Percentiles rank a stretch among this genome's conserved stretches.
phyloP scores from a whole-genome alignment of 2,888 invertebrate species.

The Kryphioiulus occultus region DNA sequence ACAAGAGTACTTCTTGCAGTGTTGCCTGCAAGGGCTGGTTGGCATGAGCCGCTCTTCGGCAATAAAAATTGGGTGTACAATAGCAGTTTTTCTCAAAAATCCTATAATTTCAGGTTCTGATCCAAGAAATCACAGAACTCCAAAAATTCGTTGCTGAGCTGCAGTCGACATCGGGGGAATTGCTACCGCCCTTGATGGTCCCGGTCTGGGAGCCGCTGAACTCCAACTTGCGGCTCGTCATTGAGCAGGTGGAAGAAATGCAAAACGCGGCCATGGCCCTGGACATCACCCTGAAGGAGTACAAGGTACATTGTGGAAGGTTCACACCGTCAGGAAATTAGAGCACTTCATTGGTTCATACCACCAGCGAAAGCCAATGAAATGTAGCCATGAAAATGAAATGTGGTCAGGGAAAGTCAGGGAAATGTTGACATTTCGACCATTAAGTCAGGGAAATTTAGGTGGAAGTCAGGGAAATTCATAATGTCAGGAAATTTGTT shows the following conservation, averaged over 20 bases:
- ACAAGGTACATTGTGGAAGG: too few species aligned
- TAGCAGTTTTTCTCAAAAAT: background rate
- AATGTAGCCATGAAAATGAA: too few species aligned
- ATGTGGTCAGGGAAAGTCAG: too few species aligned
- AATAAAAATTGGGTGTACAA: too few species aligned
- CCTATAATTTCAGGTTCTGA: constrained; percentile 32
- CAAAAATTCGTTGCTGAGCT: constrained; percentile 45
- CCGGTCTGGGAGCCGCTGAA: background rate
- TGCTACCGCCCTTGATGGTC: background rate
- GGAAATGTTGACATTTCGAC: too few species aligned
- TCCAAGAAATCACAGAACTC: constrained; percentile 42
- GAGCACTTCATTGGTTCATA: too few species aligned
- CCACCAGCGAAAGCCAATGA: too few species aligned
- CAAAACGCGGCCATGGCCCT: background rate
- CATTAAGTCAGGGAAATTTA: too few species aligned
- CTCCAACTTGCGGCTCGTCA: background rate
- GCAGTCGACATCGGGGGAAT: background rate
- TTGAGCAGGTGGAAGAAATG: background rate
- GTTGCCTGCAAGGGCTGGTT: background rate
- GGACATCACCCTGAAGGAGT: background rate
- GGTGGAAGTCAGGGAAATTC: too few species aligned
- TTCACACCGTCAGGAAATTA: too few species aligned
- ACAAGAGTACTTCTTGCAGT: background rate
- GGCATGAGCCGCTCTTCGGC: too few species aligned
- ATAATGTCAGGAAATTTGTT: too few species aligned